Evolutionary conservation across 2,888 invertebrate species (phyloP), one percentile per base, ranked within the genome.

Genomic region (Oscheius myriophilus): DNA sequence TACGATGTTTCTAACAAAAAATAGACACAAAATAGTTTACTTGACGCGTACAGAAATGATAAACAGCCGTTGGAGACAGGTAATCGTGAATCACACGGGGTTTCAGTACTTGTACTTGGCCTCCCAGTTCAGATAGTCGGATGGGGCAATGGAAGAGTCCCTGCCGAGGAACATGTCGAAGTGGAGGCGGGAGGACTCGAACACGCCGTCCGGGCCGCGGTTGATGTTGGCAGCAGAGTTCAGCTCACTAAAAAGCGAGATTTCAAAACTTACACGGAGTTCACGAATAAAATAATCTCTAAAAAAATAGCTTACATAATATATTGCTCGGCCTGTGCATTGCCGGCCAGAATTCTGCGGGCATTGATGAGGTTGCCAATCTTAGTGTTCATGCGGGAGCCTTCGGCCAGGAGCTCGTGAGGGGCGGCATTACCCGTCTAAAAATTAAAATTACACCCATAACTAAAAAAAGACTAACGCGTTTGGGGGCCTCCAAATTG

Each of bases 111-210:
- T 78, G 71, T 72, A 71, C 64, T 75, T 76, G 58, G 78, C 66
- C 61, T 84, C 81, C 62, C 75, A 84, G 74, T 82, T 82, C 68
- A 84, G 72, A 68, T 84, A 84, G 65, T 84, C 84, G 45, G 76
- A 78, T 57, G 76, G 80, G 69, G 69, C 77, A 58, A 85, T 83
- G 12, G 73, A 55, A 42, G 82, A 82, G 67, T 85, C 85, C 21
- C 79, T 74, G 42, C 81, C 81, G 49, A 83, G 72, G 42, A 85
- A 76, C 79, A 85, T 79, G 67, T 85, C 85, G 51, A 80, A 81
- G 61, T 85, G 85, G 39, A 84, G 77, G 21, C 83, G 79, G 9
- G 83, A 83, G 25, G 76, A 77, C 68, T 78, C 72, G 69, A 78
- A 81, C 43, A 79, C 73, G 43, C 84, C 84, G 26, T 77, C 75